phyloP scores from a whole-genome alignment of 2,797 vertebrate species.

The Gobio occitaniae region DNA sequence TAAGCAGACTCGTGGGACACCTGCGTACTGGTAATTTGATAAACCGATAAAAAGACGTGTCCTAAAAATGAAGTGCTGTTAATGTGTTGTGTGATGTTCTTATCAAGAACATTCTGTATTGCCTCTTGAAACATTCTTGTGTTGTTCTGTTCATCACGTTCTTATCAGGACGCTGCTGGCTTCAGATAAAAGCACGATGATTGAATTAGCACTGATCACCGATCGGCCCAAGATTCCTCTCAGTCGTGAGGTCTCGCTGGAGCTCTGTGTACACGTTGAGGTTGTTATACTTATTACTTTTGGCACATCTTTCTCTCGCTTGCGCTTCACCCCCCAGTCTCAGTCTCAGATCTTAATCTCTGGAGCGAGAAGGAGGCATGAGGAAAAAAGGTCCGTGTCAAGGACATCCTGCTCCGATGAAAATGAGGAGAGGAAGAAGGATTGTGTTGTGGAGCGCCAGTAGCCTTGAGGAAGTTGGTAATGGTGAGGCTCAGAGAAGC shows the following conservation, averaged over 20 bases:
- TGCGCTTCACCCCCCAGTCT: not conserved
- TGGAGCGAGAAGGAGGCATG: conserved; percentile 19
- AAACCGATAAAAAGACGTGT: not conserved
- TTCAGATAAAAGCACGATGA: conserved; percentile 50
- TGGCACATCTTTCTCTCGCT: conserved; percentile 34
- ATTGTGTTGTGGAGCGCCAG: conserved; percentile 10
- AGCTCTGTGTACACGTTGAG: conserved; percentile 11
- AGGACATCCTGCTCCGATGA: conserved; percentile 5
- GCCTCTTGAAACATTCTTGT: conserved; percentile 27
- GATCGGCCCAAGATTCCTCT: conserved; percentile 42
- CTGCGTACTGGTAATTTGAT: not conserved
- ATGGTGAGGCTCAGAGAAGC: conserved; percentile 24
- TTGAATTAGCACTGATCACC: conserved; percentile 59
- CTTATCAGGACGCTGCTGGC: conserved; percentile 34
- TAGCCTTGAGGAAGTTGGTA: conserved; percentile 30
- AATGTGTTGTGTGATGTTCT: conserved; percentile 18
- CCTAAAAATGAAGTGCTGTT: conserved; percentile 16
- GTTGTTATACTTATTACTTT: conserved; percentile 48
- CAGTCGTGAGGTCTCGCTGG: conserved; percentile 28
- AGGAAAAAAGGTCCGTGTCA: conserved; percentile 13
- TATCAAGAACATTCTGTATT: conserved; percentile 29
- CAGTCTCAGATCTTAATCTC: conserved; percentile 48
- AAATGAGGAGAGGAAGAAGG: conserved; percentile 23
- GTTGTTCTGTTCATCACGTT: conserved; percentile 10
- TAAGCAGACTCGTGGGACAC: not conserved